Evolutionary conservation across 2,113 vertebrate species (phyloP), one percentile per base, ranked within the genome.

Genomic region (Pycnonotus jocosus): DNA sequence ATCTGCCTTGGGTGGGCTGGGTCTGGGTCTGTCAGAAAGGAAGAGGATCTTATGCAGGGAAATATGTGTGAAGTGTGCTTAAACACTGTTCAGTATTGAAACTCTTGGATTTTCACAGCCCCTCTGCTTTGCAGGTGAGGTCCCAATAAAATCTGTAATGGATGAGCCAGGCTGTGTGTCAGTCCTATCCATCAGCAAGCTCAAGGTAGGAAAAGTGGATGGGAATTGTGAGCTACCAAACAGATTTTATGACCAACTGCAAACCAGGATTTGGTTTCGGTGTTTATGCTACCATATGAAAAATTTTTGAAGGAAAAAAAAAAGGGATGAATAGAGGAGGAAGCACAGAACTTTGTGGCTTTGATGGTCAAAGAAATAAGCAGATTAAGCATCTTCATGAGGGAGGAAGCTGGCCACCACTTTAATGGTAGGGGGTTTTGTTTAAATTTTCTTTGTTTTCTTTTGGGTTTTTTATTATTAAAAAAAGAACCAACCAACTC

Each of bases 351-450:
- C 5, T 73, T 71, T 24, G 47, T 61, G 22, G 42, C 10, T 62
- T 64, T 21, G 15, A 5, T 70, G 3, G 47, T 92, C 24, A 56
- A 77, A 57, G 11, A 30, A 65, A 66, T 44, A 28, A 64, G 20
- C 47, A 80, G 35, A 66, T 33, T 6, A 69, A 65, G 17, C 9
- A 15, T 42, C 20, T 70, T 50, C 33, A 11, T 37, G 27, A 31
- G 11, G 35, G 30, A n/a, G 20, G 19, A 77, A 61, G 35, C 18
- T 56, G 62, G 7, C 6, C 64, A 53, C 20, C 19, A 37, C 8
- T 51, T 86, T 30, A 42, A n/a, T 42, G 11, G 25, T n/a, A 56
- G 7, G 11, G 6, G 0, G 0, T 1, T 24, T 48, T 54, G 8
- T n/a, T 57, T 40, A 35, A 7, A 30, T 44, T 44, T 50, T 57